These are phyloP conservation scores for Pelochelys cantorii DNA, from an alignment of 2,797 vertebrate species.

Conservation along the genomic window DNA sequence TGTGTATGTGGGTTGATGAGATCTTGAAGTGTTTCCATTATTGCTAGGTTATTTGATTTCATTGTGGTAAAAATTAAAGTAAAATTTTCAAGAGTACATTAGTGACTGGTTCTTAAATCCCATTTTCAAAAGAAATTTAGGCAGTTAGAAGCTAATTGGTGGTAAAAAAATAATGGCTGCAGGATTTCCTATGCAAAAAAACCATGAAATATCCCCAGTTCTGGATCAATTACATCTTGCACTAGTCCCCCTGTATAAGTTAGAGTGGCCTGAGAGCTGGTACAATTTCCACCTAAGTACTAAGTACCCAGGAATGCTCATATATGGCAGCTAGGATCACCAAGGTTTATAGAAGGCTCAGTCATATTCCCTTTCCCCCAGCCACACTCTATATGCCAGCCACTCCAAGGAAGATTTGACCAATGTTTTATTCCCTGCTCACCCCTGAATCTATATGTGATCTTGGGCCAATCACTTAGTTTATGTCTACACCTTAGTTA, in stretches of 20 bases:
- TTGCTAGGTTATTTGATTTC: constrained; percentile 7
- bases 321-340: background rate
- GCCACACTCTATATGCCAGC: accelerated
- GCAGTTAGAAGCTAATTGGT: background rate
- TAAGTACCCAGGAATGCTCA: background rate
- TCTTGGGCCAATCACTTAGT: accelerated
- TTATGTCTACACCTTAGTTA: background rate
- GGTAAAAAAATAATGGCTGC: background rate
- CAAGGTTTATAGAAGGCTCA: background rate
- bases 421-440: background rate
- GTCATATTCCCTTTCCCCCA: background rate
- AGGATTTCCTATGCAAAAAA: background rate
- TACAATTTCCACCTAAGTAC: background rate
- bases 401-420: background rate
- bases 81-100: background rate
- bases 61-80: background rate
- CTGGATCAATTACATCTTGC: background rate
- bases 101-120: background rate
- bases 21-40: background rate
- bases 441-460: background rate
- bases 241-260: background rate
- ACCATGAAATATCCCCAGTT: background rate
- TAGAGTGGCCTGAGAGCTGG: background rate
- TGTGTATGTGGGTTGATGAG: accelerated
- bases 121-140: background rate